These are phyloP conservation scores for Drosophila nr. medialis DNA, from an alignment of 2,888 invertebrate genomes.

Conservation along the genomic window DNA sequence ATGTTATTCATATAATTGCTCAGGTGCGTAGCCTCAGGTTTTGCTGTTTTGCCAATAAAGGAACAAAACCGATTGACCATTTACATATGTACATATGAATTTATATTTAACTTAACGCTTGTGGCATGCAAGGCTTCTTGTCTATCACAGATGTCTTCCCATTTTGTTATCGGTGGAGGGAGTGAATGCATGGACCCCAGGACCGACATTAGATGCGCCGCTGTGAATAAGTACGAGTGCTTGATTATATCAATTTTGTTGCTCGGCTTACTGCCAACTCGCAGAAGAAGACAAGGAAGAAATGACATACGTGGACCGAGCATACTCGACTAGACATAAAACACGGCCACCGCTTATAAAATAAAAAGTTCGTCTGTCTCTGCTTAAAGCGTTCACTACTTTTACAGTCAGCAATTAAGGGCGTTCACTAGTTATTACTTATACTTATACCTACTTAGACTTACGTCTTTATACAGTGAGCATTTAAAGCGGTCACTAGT, in stretches of 20 bases:
- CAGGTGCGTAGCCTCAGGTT: not conserved
- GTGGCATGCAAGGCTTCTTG: not conserved
- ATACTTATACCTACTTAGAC: not conserved
- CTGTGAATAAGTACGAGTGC: slow-evolving; percentile 1
- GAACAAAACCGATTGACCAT: not conserved
- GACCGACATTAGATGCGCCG: not conserved
- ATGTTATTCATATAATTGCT: not conserved
- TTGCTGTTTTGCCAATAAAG: not conserved
- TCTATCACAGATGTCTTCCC: not conserved
- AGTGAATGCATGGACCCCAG: not conserved
- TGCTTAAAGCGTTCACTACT: not conserved
- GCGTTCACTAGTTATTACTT: not conserved
- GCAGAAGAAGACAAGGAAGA: slow-evolving; percentile 2
- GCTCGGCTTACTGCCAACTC: slow-evolving; percentile 13
- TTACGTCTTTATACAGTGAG: not conserved
- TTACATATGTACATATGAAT: not conserved
- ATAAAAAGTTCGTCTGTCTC: slow-evolving; percentile 7
- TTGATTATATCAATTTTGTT: slow-evolving; percentile 36
- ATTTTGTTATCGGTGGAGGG: not conserved
- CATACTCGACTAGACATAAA: slow-evolving; percentile 39
- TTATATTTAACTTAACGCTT: not conserved
- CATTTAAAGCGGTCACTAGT: not conserved
- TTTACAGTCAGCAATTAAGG: too few species aligned
- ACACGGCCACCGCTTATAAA: slow-evolving; percentile 22
- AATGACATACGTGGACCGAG: slow-evolving; percentile 13